Conservation (phyloP, 1,140 invertebrate genomes). For the Drosophila sucinea region DNA sequence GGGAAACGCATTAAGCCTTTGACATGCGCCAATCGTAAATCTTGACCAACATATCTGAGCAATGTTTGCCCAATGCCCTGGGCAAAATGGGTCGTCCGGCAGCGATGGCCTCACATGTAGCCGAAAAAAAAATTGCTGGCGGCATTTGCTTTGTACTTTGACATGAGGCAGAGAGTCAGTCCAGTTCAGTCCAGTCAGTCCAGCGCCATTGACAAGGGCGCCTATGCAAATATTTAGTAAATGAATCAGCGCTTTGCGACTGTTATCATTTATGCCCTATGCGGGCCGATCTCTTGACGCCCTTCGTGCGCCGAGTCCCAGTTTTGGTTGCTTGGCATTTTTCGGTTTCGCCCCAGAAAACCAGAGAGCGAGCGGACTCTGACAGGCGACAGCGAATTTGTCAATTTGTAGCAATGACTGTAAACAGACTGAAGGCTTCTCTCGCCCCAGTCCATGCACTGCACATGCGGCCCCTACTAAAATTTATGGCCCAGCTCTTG, state of each 20-base stretch:
- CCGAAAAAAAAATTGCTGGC: constrained; percentile 53
- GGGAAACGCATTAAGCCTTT: constrained; percentile 74
- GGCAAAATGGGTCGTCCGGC: background rate
- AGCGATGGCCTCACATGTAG: constrained; percentile 1
- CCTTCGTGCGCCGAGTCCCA: constrained; percentile 8
- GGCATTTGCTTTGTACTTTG: constrained; percentile 66
- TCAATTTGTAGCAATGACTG: constrained; percentile 81
- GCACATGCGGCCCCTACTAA: constrained; percentile 56
- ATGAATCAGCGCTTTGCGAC: constrained; percentile 82
- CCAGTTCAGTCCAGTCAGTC: background rate
- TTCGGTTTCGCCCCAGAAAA: constrained; percentile 26
- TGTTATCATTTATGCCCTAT: constrained; percentile 77
- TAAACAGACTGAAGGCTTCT: constrained; percentile 62
- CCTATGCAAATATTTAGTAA: constrained; percentile 83
- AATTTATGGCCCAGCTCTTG: constrained; percentile 76
- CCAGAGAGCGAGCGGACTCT: constrained; percentile 16
- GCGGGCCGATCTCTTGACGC: background rate
- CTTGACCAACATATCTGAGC: constrained; percentile 81
- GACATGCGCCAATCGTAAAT: constrained; percentile 83
- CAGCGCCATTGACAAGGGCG: constrained; percentile 80
- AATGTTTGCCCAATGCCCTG: constrained; percentile 63
- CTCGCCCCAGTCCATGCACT: constrained; percentile 6
- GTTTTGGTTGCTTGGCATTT: constrained; percentile 31
- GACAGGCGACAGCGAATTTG: constrained; percentile 78
- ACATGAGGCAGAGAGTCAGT: constrained; percentile 22